phyloP scores from a whole-genome alignment of 2,113 vertebrate genomes.

The Lophochroa leadbeateri region DNA sequence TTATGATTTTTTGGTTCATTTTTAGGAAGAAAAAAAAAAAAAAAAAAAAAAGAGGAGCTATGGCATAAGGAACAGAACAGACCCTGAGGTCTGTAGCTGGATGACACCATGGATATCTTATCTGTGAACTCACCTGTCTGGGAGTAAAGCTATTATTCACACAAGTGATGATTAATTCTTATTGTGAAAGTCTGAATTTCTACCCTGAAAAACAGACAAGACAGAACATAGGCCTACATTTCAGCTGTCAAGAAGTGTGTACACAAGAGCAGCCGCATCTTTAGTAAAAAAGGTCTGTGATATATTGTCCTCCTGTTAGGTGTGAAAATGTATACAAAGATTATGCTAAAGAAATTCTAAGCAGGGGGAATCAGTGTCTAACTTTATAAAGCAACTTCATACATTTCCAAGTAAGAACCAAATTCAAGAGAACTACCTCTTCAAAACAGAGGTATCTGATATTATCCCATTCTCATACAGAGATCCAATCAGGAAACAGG shows the following conservation, averaged over 20 bases:
- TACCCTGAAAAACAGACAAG: slow-evolving; percentile 48
- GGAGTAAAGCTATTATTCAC: slow-evolving; percentile 16
- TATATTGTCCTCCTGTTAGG: not conserved
- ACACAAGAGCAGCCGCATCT: not conserved
- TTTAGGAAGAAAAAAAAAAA: not conserved
- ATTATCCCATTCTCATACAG: not conserved
- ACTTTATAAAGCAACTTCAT: not conserved
- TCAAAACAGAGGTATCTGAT: not conserved
- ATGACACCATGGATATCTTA: not conserved
- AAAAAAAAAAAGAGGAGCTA: not conserved
- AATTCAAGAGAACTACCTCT: not conserved
- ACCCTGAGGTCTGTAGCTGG: not conserved
- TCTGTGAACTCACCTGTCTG: slow-evolving; percentile 48
- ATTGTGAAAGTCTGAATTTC: slow-evolving; percentile 52
- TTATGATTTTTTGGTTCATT: not conserved
- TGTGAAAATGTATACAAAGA: not conserved
- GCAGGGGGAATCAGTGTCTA: not conserved
- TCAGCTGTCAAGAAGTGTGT: not conserved
- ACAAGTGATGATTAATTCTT: slow-evolving; percentile 45
- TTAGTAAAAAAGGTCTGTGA: not conserved
- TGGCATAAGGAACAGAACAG: not conserved
- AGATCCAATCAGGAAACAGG: not conserved
- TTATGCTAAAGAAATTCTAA: not conserved
- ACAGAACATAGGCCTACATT: not conserved
- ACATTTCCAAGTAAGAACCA: not conserved